These are phyloP conservation scores for Epizoanthus stellaris DNA, from an alignment of 92 coral and sea anemone genomes.

Conservation along the genomic window DNA sequence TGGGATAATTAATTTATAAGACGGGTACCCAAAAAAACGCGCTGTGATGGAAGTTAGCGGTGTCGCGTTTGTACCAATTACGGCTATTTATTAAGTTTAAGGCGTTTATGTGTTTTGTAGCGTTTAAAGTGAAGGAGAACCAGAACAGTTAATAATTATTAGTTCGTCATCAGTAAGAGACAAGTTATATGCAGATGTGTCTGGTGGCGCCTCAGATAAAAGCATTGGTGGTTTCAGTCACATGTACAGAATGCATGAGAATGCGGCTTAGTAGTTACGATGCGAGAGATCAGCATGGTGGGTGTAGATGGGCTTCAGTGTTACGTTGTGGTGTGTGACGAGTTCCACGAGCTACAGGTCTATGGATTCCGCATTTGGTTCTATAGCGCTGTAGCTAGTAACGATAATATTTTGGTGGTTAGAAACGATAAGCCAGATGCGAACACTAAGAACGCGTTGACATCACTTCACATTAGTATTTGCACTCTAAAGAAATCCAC, in stretches of 20 bases:
- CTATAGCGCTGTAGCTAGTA: no score
- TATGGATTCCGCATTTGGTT: no score
- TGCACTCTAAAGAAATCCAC: no score
- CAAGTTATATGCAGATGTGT: not conserved
- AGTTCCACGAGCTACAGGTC: no score
- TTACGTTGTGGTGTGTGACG: not conserved
- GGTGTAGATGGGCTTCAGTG: not conserved
- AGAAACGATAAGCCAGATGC: no score
- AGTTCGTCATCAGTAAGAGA: not conserved
- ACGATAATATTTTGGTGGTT: no score
- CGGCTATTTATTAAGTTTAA: slow-evolving; percentile 29
- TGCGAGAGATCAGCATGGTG: not conserved
- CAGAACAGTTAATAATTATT: not conserved
- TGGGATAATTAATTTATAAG: slow-evolving; percentile 34
- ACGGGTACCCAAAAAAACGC: not conserved
- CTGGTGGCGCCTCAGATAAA: no score
- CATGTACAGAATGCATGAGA: not conserved
- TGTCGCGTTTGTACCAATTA: not conserved
- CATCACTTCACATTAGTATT: no score
- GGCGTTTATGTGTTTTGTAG: slow-evolving; percentile 3
- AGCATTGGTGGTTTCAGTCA: not conserved
- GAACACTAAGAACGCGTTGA: no score
- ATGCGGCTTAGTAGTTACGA: no score
- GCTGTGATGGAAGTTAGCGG: not conserved
- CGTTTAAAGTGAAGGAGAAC: not conserved